phyloP scores from a whole-genome alignment of 1,140 invertebrate genomes.

The Drosophila equinoxialis region DNA sequence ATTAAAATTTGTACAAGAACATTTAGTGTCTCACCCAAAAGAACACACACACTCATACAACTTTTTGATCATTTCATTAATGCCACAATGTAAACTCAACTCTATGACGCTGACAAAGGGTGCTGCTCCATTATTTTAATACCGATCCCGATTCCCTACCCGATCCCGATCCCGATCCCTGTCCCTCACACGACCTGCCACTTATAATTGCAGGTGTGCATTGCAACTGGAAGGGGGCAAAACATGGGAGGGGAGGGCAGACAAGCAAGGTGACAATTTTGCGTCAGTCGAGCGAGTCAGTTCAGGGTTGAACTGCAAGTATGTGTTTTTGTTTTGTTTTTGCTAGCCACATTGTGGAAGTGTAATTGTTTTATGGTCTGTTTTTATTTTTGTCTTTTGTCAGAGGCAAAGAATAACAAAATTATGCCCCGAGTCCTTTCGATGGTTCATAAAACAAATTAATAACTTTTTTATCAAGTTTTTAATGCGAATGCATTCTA shows the following conservation, averaged over 20 bases:
- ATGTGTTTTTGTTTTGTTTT: not conserved
- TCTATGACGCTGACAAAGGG: conserved; percentile 42
- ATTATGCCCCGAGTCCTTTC: conserved; percentile 62
- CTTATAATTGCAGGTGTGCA: conserved; percentile 76
- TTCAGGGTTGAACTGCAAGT: conserved; percentile 39
- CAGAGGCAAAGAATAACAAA: conserved; percentile 38
- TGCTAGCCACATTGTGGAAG: conserved; percentile 33
- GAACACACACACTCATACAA: conserved; percentile 18
- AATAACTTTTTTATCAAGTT: conserved; percentile 28
- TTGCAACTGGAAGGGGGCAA: conserved; percentile 37
- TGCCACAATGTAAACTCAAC: conserved; percentile 42
- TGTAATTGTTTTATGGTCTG: conserved; percentile 64
- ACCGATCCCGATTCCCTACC: not conserved
- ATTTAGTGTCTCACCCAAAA: conserved; percentile 35
- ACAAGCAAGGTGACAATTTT: conserved; percentile 74
- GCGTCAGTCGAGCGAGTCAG: conserved; percentile 73
- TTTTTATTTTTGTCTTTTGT: conserved; percentile 28
- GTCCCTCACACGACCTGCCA: conserved; percentile 35
- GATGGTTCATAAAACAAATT: conserved; percentile 46
- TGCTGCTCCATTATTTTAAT: conserved; percentile 19
- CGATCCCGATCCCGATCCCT: conserved; percentile 28
- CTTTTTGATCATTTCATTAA: conserved; percentile 74
- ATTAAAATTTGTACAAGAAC: conserved; percentile 63
- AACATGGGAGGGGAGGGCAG: conserved; percentile 18
- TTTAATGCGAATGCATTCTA: not conserved